These are phyloP conservation scores for Mobula birostris DNA, from an alignment of 2,113 vertebrate species.

Conservation along the genomic window DNA sequence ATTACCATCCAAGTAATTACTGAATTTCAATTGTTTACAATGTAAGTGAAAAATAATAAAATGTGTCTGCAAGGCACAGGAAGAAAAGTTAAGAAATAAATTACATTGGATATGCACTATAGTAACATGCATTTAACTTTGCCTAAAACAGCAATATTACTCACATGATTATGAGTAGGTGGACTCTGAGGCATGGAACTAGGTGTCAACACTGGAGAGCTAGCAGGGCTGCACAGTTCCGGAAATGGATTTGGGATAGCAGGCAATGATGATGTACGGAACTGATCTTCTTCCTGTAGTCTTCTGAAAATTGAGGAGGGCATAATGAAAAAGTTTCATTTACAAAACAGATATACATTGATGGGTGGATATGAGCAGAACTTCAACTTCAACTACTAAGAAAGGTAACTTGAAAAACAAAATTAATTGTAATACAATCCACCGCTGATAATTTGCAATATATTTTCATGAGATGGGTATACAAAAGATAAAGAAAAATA, in stretches of 20 bases:
- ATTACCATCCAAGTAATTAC: not conserved
- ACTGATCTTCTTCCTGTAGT: conserved; percentile 82
- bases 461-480: not conserved
- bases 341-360: not conserved
- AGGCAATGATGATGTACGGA: conserved; percentile 84
- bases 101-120: not conserved
- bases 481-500: not conserved
- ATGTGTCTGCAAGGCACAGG: not conserved
- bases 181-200: conserved; percentile 80
- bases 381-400: not conserved
- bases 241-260: conserved; percentile 97
- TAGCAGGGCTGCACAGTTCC: conserved; percentile 77
- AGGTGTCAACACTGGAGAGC: conserved; percentile 72
- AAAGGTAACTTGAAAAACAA: not conserved
- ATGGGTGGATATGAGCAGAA: not conserved
- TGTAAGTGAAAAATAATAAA: not conserved
- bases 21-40: not conserved
- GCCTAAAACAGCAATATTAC: conserved; percentile 40
- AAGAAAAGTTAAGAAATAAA: not conserved
- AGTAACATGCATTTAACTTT: not conserved
- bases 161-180: conserved; percentile 72
- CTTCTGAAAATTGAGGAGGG: conserved; percentile 58
- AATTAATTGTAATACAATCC: not conserved
- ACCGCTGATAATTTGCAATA: not conserved
- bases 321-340: not conserved